Percentiles rank a stretch among this genome's conserved stretches.
These are phyloP conservation scores for Neolamprologus sp. DNA, from an alignment of 2,113 vertebrate species.

Conservation along the genomic window DNA sequence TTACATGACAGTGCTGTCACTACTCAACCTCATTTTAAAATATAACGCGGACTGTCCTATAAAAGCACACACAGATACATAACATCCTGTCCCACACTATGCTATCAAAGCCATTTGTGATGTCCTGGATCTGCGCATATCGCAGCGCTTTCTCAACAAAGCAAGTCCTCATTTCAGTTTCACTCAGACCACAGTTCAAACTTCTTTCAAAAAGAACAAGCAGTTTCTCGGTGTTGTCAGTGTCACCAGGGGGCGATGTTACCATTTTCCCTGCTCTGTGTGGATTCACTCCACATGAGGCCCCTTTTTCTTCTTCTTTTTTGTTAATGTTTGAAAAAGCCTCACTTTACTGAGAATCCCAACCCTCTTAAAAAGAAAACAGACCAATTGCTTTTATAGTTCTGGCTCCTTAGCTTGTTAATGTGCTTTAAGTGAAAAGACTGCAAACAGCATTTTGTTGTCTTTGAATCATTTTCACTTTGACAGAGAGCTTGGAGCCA, in stretches of 20 bases:
- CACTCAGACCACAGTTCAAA: neutral
- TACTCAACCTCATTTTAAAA: constrained; percentile 8
- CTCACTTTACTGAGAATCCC: neutral
- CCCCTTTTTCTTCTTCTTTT: neutral
- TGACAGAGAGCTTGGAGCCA: neutral
- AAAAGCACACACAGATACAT: neutral
- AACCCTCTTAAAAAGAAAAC: neutral
- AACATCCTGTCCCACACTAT: neutral
- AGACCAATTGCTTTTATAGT: neutral
- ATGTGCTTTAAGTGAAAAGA: neutral
- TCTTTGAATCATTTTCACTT: neutral
- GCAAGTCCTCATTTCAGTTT: neutral
- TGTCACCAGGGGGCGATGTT: constrained; percentile 57
- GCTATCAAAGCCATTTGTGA: neutral
- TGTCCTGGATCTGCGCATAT: neutral
- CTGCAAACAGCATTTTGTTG: neutral
- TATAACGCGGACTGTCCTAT: neutral
- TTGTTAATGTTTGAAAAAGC: neutral
- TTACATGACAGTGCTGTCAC: neutral
- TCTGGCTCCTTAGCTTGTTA: neutral
- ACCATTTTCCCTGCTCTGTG: constrained; percentile 10
- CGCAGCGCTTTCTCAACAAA: neutral
- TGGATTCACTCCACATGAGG: neutral
- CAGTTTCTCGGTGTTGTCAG: neutral
- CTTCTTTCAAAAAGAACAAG: neutral